Conservation (phyloP, 2,888 invertebrate species). For the Cheilosia vernalis region DNA sequence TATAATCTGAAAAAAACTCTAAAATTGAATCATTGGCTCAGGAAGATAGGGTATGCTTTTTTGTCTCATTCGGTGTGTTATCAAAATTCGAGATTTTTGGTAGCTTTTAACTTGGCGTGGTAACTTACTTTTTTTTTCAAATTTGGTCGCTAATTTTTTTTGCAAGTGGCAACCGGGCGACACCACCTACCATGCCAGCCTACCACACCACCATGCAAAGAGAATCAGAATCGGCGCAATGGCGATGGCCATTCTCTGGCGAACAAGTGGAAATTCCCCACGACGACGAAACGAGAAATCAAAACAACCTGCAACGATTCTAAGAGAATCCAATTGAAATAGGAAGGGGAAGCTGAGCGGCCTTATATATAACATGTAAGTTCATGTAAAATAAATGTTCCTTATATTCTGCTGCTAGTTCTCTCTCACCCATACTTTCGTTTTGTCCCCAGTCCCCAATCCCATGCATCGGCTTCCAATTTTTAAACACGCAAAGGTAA, state of each 20-base stretch:
- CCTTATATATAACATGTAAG: slow-evolving; percentile 9
- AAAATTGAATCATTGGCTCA: too few species aligned
- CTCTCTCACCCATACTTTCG: slow-evolving; percentile 53
- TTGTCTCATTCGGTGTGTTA: too few species aligned
- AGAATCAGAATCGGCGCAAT: not conserved
- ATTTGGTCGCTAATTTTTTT: too few species aligned
- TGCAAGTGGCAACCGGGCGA: too few species aligned
- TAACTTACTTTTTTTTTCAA: too few species aligned
- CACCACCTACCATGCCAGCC: too few species aligned
- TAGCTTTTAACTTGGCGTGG: too few species aligned
- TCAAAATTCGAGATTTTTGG: too few species aligned
- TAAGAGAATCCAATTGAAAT: slow-evolving; percentile 48
- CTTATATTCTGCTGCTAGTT: slow-evolving; percentile 75
- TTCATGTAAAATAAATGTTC: slow-evolving; percentile 38
- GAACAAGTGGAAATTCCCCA: slow-evolving; percentile 64
- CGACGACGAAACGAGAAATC: slow-evolving; percentile 44
- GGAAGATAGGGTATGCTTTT: too few species aligned
- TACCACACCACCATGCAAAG: not conserved
- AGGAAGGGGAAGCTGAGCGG: slow-evolving; percentile 63
- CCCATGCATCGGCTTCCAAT: not conserved
- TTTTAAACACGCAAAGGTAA: slow-evolving; percentile 42
- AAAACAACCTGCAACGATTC: slow-evolving; percentile 65
- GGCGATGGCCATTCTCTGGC: slow-evolving; percentile 2
- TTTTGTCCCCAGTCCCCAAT: too few species aligned
- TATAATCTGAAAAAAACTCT: too few species aligned